These are phyloP conservation scores for Microcebus ravelobensis DNA, from an alignment of 2,113 vertebrate species.

Conservation along the genomic window DNA sequence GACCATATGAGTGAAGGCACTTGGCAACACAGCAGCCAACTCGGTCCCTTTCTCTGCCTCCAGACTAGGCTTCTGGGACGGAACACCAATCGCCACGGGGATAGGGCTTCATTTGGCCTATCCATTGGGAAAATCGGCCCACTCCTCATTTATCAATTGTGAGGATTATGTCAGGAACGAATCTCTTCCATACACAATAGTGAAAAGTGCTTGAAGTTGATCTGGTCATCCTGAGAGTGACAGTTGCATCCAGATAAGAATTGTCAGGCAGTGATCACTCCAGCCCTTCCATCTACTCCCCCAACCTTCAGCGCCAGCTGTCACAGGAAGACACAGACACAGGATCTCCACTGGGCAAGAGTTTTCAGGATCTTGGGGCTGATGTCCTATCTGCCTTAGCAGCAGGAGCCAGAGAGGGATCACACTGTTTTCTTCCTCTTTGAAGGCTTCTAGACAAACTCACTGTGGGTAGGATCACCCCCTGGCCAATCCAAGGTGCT, in stretches of 20 bases:
- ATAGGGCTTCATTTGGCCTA: background rate
- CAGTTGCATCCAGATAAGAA: background rate
- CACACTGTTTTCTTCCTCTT: background rate
- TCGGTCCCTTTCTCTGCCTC: background rate
- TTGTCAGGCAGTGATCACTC: background rate
- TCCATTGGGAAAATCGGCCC: background rate
- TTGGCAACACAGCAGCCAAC: background rate
- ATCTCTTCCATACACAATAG: background rate
- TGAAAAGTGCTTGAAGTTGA: background rate
- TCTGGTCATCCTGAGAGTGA: background rate
- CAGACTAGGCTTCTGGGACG: background rate
- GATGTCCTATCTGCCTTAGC: background rate
- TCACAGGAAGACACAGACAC: background rate
- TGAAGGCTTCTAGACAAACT: background rate
- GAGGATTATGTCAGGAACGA: background rate
- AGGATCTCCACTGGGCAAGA: background rate
- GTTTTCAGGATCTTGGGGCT: background rate
- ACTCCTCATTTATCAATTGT: background rate
- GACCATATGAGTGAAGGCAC: background rate
- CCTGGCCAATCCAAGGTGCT: background rate
- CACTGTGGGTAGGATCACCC: background rate
- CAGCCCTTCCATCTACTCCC: background rate
- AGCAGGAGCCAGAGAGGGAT: background rate
- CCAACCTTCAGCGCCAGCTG: rapidly evolving
- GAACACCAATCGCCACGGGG: background rate